Evolutionary conservation across 2,888 invertebrate genomes (phyloP).

Genomic region (Nymphalis urticae): DNA sequence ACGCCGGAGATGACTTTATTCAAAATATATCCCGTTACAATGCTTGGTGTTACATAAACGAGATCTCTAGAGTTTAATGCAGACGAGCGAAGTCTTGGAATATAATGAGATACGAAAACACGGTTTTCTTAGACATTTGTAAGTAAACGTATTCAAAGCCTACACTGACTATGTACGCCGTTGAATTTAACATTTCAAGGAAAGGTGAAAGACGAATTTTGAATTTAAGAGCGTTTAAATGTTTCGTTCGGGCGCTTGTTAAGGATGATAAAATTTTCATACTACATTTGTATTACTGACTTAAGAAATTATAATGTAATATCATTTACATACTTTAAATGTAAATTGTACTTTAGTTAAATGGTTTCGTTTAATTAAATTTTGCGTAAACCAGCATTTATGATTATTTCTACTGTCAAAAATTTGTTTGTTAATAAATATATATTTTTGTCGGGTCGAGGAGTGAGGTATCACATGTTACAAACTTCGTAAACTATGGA

Average conservation of each 20-base stretch:
- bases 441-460: too few species aligned
- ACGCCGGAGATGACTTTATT: constrained; percentile 60
- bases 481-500: too few species aligned
- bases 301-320: neutral
- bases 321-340: neutral
- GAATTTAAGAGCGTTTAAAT: constrained; percentile 31
- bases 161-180: constrained; percentile 32
- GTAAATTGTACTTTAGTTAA: neutral
- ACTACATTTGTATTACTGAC: constrained; percentile 4
- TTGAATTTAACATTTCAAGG: constrained; percentile 36
- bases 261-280: constrained; percentile 26
- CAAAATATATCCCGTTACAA: constrained; percentile 68
- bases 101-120: constrained; percentile 67
- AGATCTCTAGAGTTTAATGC: constrained; percentile 62
- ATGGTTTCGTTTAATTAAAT: neutral
- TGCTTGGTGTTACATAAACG: constrained; percentile 62
- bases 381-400: too few species aligned
- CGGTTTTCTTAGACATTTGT: constrained; percentile 49
- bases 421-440: too few species aligned
- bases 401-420: too few species aligned
- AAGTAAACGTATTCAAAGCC: constrained; percentile 48
- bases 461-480: too few species aligned
- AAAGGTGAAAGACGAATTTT: constrained; percentile 34
- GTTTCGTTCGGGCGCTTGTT: constrained; percentile 16
- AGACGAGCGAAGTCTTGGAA: constrained; percentile 49